These are phyloP conservation scores for Chrysogorgia sp. DNA, from an alignment of 92 coral and sea anemone species.

Conservation along the genomic window DNA sequence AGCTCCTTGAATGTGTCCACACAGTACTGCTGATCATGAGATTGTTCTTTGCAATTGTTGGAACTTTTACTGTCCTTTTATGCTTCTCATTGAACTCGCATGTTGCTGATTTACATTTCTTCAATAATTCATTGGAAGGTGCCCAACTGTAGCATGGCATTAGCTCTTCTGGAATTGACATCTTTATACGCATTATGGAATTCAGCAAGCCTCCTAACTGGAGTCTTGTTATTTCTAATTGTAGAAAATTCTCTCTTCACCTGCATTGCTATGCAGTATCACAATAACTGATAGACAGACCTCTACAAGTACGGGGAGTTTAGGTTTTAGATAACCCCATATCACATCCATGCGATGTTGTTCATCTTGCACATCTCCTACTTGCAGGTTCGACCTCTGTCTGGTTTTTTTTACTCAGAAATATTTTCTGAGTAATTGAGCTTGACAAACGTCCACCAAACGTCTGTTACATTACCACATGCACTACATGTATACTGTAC, in stretches of 20 bases:
- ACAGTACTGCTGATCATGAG: neutral
- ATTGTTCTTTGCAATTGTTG: neutral
- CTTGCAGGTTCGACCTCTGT: too few relatives aligned
- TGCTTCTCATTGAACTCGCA: conserved; percentile 32
- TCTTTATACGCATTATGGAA: conserved; percentile 35
- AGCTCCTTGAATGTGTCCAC: neutral
- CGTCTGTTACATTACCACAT: too few relatives aligned
- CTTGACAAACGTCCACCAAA: too few relatives aligned
- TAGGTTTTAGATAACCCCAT: conserved; percentile 6
- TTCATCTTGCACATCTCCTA: neutral
- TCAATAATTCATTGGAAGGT: conserved; percentile 52
- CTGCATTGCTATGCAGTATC: conserved; percentile 20
- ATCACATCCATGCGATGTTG: neutral
- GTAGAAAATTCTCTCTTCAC: conserved; percentile 36
- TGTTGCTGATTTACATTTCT: conserved; percentile 49
- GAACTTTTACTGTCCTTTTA: conserved; percentile 16
- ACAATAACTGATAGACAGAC: conserved; percentile 2
- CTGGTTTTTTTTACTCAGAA: too few relatives aligned
- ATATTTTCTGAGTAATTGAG: too few relatives aligned
- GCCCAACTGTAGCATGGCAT: conserved; percentile 47
- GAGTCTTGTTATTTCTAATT: conserved; percentile 37
- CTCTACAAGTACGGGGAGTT: conserved; percentile 6
- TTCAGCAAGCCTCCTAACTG: conserved; percentile 24
- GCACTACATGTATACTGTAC: too few relatives aligned
- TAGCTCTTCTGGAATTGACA: conserved; percentile 47